Evolutionary conservation across 2,113 vertebrate species (phyloP), one percentile per base, ranked within the genome.

Genomic region (Channa maculata): DNA sequence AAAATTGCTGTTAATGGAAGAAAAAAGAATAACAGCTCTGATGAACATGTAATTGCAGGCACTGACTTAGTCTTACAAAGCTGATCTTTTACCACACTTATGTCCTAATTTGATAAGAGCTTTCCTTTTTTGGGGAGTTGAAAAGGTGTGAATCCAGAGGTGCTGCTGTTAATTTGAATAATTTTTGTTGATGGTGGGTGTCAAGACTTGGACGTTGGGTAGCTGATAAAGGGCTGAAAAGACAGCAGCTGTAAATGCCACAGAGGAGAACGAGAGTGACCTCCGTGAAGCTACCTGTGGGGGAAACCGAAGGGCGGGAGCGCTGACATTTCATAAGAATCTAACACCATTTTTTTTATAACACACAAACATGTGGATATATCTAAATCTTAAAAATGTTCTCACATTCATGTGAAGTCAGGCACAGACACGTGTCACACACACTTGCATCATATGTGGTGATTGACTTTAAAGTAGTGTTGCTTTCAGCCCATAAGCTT

Each of bases 191-290:
- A 76, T 71, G 61, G 65, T 63, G 41, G 54, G 65, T 86, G 67
- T 79, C 13, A 7, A 83, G 64, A 59, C 73, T 71, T 54, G 69
- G 74, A 51, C 73, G 45, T 55, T 46, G 71, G 79, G 51, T 41
- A 15, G 63, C 8, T 36, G 69, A 55, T 64, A 72, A 58, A 59
- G 71, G 60, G 69, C 75, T 24, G 72, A 67, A 78, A 83, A 73
- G 67, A 84, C 75, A 85, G 85, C 65, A 68, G 82, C 79, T 88
- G 65, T 85, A 92, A 94, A 94, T 93, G 89, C 88, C 91, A 91
- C 38, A 2, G 74, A 77, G 75, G 80, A 86, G 60, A 68, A 77
- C 13, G 41, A 68, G 73, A 54, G 69, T 89, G 88, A 91, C 86
- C 88, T 88, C 89, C 82, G 79, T 88, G 71, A 87, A 85, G 76